phyloP scores from a whole-genome alignment of 2,113 vertebrate species.

The Alligator mississippiensis region DNA sequence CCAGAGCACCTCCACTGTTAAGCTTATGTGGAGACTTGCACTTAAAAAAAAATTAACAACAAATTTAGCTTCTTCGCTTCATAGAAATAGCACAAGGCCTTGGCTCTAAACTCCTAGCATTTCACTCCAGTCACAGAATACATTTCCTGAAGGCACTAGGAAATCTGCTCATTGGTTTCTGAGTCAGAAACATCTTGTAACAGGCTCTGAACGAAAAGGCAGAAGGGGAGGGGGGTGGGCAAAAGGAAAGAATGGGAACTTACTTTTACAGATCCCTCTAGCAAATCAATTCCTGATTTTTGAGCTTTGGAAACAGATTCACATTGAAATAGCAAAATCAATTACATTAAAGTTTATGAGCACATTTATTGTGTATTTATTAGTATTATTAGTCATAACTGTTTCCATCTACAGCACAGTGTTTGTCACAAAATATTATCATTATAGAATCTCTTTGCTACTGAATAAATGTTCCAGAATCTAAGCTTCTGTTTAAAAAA shows the following conservation, averaged over 20 bases:
- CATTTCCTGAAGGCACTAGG: neutral
- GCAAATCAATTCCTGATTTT: neutral
- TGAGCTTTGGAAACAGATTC: neutral
- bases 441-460: neutral
- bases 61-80: neutral
- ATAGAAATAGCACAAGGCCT: fast-evolving
- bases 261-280: neutral
- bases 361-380: fast-evolving
- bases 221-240: constrained; percentile 8
- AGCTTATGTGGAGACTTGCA: neutral
- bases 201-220: neutral
- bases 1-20: neutral
- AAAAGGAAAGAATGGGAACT: neutral
- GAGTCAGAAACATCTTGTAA: constrained; percentile 9
- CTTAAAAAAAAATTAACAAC: neutral
- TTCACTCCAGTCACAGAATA: neutral
- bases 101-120: neutral
- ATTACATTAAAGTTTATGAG: neutral
- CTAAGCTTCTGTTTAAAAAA: neutral
- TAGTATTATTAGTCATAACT: neutral
- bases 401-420: fast-evolving
- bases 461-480: neutral
- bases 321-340: constrained; percentile 3
- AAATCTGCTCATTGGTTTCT: constrained; percentile 11
- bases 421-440: neutral